Conservation (phyloP, 2,888 invertebrate species). For the Mamestra brassicae region DNA sequence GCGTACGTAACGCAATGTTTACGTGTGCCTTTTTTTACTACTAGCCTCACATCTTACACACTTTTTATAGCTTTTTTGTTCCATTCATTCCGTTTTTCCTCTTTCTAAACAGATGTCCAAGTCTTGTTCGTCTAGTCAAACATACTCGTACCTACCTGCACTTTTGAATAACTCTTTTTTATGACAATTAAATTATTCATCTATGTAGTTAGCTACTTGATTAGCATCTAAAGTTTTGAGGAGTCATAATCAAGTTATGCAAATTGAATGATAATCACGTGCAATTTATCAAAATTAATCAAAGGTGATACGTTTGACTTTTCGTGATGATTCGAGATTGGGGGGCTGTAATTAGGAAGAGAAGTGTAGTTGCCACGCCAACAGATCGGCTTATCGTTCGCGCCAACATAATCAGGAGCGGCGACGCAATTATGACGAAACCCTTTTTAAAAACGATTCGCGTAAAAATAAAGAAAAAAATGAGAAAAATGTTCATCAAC, state of each 20-base stretch:
- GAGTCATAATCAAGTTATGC: constrained; percentile 49
- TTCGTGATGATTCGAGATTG: constrained; percentile 40
- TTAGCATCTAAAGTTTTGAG: constrained; percentile 39
- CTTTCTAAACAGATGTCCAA: constrained; percentile 53
- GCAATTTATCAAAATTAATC: constrained; percentile 50
- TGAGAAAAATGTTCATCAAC: constrained; percentile 91
- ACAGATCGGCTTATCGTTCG: constrained; percentile 80
- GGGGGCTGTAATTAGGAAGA: constrained; percentile 50
- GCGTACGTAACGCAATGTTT: constrained; percentile 87
- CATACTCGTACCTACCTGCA: constrained; percentile 18
- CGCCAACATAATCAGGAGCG: constrained; percentile 86
- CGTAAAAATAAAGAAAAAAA: constrained; percentile 89
- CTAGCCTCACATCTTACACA: constrained; percentile 53
- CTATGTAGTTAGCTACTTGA: constrained; percentile 24
- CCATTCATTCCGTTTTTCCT: constrained; percentile 52
- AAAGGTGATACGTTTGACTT: constrained; percentile 43
- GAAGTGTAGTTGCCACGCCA: constrained; percentile 63
- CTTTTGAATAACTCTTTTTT: constrained; percentile 24
- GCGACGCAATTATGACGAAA: constrained; percentile 90
- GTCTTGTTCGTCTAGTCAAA: constrained; percentile 41
- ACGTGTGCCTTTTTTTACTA: constrained; percentile 72
- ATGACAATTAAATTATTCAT: constrained; percentile 16
- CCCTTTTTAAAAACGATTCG: constrained; percentile 91
- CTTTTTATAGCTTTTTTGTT: constrained; percentile 60
- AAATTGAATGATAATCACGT: constrained; percentile 54